Evolutionary conservation across 2,797 vertebrate species (phyloP).

Genomic region (Sebastes kiyomatsui): DNA sequence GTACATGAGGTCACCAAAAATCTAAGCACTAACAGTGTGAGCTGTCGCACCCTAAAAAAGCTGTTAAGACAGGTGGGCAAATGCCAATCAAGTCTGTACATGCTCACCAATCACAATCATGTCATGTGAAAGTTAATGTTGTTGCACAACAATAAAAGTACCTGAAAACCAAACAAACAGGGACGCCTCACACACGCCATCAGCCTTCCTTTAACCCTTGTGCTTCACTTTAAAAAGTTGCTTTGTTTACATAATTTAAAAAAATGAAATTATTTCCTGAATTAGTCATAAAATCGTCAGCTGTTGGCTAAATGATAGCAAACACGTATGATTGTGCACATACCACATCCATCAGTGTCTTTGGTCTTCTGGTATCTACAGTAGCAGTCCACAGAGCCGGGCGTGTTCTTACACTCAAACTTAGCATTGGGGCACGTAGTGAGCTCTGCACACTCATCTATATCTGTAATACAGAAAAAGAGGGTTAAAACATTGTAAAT

Average conservation of each 20-base stretch:
- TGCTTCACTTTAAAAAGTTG: background rate
- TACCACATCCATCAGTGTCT: constrained; percentile 80
- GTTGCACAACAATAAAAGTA: background rate
- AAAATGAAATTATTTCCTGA: no score
- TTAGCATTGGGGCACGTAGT: constrained; percentile 83
- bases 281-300: background rate
- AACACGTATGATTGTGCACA: constrained; percentile 17
- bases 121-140: background rate
- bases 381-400: constrained; percentile 78
- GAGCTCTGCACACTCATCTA: constrained; percentile 81
- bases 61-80: no score
- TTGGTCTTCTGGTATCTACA: constrained; percentile 79
- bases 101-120: background rate
- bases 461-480: constrained; percentile 70
- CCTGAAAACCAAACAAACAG: background rate
- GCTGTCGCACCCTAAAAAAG: no score
- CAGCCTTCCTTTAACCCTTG: background rate
- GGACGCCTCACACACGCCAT: background rate
- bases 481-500: background rate
- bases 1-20: background rate
- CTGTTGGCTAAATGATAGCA: background rate
- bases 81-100: no score
- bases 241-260: background rate
- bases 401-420: constrained; percentile 83
- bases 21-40: no score